Percentiles rank a stretch among this genome's conserved stretches.
phyloP scores from a whole-genome alignment of 2,888 invertebrate species.

The Trypoxylon attenuatum region DNA sequence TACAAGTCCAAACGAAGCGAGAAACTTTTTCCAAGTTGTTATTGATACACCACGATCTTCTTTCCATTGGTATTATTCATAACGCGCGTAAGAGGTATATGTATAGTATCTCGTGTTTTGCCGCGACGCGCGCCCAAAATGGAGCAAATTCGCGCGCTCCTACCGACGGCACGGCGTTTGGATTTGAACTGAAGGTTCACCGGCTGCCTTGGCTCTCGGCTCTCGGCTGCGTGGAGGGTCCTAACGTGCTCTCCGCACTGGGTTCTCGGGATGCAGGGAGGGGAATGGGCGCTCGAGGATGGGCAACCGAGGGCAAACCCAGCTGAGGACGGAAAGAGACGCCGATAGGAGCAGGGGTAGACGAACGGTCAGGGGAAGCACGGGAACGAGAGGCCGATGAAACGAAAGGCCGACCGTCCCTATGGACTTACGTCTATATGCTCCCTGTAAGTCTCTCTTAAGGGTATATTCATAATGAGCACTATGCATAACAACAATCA shows the following conservation, averaged over 20 bases:
- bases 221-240: slow-evolving; percentile 22
- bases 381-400: slow-evolving; percentile 14
- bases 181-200: slow-evolving; percentile 42
- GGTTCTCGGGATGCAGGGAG: background rate
- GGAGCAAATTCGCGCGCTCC: slow-evolving; percentile 28
- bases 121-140: slow-evolving; percentile 44
- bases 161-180: slow-evolving; percentile 35
- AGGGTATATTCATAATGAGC: background rate
- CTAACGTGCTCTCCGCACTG: background rate
- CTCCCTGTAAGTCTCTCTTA: background rate
- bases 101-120: slow-evolving; percentile 1
- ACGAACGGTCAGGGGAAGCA: slow-evolving; percentile 11
- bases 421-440: slow-evolving; percentile 11
- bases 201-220: slow-evolving; percentile 18
- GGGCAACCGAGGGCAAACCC: background rate
- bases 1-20: too few species aligned
- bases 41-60: background rate
- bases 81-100: background rate
- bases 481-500: too few species aligned
- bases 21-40: too few species aligned
- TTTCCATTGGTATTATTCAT: slow-evolving; percentile 23
- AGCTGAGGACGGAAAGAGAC: background rate
- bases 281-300: background rate
- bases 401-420: slow-evolving; percentile 30
- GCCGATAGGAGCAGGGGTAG: slow-evolving; percentile 4